phyloP scores from a whole-genome alignment of 2,113 vertebrate genomes.

The Urocynchramus pylzowi region DNA sequence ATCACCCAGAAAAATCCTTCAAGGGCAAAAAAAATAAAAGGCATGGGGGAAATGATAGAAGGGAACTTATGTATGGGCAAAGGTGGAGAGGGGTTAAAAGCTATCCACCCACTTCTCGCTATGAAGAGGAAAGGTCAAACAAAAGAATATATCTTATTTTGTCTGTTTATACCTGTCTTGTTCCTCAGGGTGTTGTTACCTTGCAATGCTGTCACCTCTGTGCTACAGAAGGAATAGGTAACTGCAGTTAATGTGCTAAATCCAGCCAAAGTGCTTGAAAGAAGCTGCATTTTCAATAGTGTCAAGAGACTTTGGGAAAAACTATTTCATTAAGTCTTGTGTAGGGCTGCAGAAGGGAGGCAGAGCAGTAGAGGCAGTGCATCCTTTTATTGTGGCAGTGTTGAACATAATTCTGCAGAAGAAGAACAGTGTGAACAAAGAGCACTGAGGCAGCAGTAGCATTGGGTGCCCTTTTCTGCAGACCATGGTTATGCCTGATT shows the following conservation, averaged over 20 bases:
- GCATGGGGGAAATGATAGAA: rapidly evolving
- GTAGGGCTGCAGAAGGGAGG: neutral
- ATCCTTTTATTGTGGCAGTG: neutral
- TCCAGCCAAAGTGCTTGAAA: neutral
- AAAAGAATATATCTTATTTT: neutral
- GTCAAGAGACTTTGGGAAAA: neutral
- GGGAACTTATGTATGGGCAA: neutral
- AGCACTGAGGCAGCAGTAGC: rapidly evolving
- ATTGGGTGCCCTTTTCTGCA: neutral
- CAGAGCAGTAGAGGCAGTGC: neutral
- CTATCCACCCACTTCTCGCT: neutral
- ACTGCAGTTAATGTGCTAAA: neutral
- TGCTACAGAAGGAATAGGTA: neutral
- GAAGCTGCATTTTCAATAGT: neutral
- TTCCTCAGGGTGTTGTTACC: neutral
- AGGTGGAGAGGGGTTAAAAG: neutral
- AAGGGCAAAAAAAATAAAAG: neutral
- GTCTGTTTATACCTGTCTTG: neutral
- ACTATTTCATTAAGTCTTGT: neutral
- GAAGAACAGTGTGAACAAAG: neutral
- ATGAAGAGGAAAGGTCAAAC: neutral
- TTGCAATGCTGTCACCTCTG: neutral
- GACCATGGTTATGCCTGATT: rapidly evolving
- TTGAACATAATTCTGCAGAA: neutral
- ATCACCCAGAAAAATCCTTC: neutral